Evolutionary conservation across 2,888 invertebrate species (phyloP).

Genomic region (Pharmacophagus antenor): DNA sequence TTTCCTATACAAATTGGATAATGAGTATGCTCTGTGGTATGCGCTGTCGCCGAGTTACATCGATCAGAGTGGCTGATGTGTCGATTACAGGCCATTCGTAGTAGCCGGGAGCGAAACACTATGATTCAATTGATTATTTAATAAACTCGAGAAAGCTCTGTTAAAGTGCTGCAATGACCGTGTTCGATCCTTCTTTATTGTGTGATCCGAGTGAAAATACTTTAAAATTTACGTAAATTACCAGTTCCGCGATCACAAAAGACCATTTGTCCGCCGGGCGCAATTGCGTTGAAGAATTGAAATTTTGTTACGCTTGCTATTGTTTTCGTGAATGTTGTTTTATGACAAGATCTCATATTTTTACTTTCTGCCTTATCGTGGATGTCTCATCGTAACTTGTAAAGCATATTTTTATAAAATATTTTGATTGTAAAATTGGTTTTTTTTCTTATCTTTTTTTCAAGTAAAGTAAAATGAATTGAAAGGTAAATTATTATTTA

Average conservation of each 20-base stretch:
- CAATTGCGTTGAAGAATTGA: constrained; percentile 23
- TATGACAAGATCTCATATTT: not conserved
- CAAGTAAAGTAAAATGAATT: too few species aligned
- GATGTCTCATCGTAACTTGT: not conserved
- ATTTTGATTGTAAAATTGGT: not conserved
- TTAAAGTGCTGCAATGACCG: constrained; percentile 63
- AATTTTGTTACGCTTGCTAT: constrained; percentile 19
- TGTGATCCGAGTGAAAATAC: constrained; percentile 69
- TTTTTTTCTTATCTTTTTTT: too few species aligned
- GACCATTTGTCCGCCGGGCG: constrained; percentile 28
- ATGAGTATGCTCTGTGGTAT: not conserved
- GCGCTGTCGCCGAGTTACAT: constrained; percentile 24
- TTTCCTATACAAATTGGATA: constrained; percentile 34
- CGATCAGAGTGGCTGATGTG: constrained; percentile 24
- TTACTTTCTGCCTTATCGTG: not conserved
- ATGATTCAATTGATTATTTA: constrained; percentile 66
- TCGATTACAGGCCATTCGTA: constrained; percentile 53
- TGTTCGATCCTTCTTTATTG: constrained; percentile 68
- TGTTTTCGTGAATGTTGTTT: constrained; percentile 7
- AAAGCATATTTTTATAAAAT: not conserved
- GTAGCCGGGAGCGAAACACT: constrained; percentile 57
- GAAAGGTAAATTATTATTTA: too few species aligned
- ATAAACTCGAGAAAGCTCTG: constrained; percentile 67
- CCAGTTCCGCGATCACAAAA: constrained; percentile 44
- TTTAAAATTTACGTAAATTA: constrained; percentile 65